phyloP scores from a whole-genome alignment of 2,888 invertebrate species.

The Pristionchus japonicus region DNA sequence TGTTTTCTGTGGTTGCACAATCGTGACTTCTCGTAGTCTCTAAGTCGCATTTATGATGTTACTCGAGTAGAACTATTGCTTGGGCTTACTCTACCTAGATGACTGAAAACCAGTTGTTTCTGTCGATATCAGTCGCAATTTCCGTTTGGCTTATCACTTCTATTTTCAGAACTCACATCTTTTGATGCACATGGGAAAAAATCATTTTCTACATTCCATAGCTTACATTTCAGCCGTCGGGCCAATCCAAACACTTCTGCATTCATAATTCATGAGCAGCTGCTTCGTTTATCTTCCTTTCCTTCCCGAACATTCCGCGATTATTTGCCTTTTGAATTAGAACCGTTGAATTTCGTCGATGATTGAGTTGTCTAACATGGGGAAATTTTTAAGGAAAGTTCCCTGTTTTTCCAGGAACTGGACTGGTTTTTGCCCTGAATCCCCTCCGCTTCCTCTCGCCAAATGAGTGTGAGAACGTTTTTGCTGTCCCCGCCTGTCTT shows the following conservation, averaged over 20 bases:
- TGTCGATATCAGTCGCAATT: no score
- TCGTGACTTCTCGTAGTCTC: neutral
- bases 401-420: neutral
- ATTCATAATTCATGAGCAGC: neutral
- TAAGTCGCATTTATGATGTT: neutral
- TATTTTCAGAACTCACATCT: no score
- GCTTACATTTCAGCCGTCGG: neutral
- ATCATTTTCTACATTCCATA: neutral
- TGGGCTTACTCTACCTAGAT: no score
- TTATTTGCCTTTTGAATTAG: no score
- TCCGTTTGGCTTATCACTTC: no score
- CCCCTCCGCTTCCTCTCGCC: neutral
- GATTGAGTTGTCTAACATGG: no score
- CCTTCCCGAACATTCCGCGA: neutral
- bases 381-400: neutral
- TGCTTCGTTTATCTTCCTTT: neutral
- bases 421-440: neutral
- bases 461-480: slow-evolving; percentile 8
- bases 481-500: neutral
- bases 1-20: neutral
- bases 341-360: no score
- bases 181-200: no score
- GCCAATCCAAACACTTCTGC: neutral
- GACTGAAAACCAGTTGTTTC: no score
- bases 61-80: no score